Evolutionary conservation across 1,140 invertebrate genomes (phyloP).

Genomic region (Drosophila cardini): DNA sequence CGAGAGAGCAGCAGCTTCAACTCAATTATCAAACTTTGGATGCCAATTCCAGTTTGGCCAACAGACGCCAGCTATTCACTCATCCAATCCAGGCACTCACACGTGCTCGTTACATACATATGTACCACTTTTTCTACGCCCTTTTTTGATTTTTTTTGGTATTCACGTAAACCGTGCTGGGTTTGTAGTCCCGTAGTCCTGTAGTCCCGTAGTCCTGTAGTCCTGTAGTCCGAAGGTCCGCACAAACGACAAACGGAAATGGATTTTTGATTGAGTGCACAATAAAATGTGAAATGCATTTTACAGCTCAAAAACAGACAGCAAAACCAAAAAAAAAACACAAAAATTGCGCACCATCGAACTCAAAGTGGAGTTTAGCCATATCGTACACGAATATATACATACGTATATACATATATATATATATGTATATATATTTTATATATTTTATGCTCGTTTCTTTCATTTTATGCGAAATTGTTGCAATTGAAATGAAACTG

Average conservation of each 20-base stretch:
- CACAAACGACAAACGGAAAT: slow-evolving; percentile 73
- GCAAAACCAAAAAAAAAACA: slow-evolving; percentile 26
- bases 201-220: not conserved
- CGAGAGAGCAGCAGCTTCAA: slow-evolving; percentile 57
- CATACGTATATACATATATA: slow-evolving; percentile 7
- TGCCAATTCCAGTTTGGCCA: slow-evolving; percentile 60
- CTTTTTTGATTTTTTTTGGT: slow-evolving; percentile 11
- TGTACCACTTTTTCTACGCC: not conserved
- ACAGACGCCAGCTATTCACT: slow-evolving; percentile 32
- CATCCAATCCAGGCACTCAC: slow-evolving; percentile 29
- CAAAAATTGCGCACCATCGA: slow-evolving; percentile 26
- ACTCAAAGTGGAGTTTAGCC: slow-evolving; percentile 58
- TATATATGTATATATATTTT: not conserved
- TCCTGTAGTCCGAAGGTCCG: not conserved
- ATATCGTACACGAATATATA: slow-evolving; percentile 29
- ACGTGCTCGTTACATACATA: slow-evolving; percentile 48
- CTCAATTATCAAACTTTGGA: slow-evolving; percentile 81
- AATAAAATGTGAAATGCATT: slow-evolving; percentile 83
- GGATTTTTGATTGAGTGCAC: slow-evolving; percentile 82
- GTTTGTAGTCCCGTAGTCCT: not conserved
- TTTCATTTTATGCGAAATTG: slow-evolving; percentile 39
- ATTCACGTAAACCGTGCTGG: slow-evolving; percentile 26
- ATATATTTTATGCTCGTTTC: slow-evolving; percentile 36
- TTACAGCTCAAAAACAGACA: slow-evolving; percentile 69
- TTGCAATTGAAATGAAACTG: slow-evolving; percentile 58